Evolutionary conservation across 2,888 invertebrate genomes (phyloP).

Genomic region (Ophioninae sp.): DNA sequence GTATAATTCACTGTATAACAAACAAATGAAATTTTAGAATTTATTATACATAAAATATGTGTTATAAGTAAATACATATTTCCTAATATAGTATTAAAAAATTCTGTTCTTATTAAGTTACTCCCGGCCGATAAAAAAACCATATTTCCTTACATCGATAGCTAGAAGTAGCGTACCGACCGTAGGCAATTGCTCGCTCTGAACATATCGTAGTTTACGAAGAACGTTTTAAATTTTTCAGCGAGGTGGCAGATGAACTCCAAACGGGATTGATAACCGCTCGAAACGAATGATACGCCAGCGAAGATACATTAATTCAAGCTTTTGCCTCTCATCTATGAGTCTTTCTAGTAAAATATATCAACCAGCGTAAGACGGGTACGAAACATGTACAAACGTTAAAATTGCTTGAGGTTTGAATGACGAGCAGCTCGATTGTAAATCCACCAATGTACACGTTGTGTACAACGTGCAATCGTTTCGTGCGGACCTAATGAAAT

Average conservation of each 20-base stretch:
- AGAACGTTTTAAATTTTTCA: neutral
- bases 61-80: too few relatives aligned
- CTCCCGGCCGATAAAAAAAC: too few relatives aligned
- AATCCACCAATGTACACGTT: neutral
- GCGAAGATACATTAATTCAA: neutral
- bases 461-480: conserved; percentile 4
- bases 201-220: neutral
- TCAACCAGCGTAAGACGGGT: neutral
- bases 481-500: conserved; percentile 24
- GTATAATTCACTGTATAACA: too few relatives aligned
- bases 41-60: too few relatives aligned
- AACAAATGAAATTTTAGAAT: too few relatives aligned
- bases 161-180: neutral
- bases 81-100: too few relatives aligned
- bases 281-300: neutral
- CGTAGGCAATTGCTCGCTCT: neutral
- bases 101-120: too few relatives aligned
- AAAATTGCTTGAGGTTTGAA: neutral
- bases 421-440: neutral
- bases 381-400: neutral
- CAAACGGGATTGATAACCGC: neutral
- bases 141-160: too few relatives aligned
- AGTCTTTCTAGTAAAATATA: neutral
- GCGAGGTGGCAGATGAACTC: neutral
- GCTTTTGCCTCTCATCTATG: neutral